Evolutionary conservation across 1,140 invertebrate genomes (phyloP).

Genomic region (Plodia interpunctella): DNA sequence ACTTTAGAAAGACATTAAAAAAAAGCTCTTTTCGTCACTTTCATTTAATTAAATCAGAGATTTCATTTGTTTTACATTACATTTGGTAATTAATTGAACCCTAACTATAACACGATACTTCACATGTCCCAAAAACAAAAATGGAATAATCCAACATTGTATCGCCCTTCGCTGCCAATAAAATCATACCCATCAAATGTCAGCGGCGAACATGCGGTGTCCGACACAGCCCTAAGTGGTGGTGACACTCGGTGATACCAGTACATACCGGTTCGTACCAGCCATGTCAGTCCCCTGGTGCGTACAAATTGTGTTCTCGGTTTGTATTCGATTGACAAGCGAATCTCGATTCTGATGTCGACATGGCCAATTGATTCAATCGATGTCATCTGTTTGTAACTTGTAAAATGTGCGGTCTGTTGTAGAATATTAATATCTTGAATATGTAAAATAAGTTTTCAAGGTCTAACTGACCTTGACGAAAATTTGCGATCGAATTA

Average conservation of each 20-base stretch:
- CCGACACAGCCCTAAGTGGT: slow-evolving; percentile 28
- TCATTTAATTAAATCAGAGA: too few relatives aligned
- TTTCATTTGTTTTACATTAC: too few relatives aligned
- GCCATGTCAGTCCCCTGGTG: slow-evolving; percentile 32
- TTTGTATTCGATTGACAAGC: slow-evolving; percentile 39
- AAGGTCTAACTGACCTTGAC: background rate
- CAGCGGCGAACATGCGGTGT: background rate
- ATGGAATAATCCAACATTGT: background rate
- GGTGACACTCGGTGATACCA: slow-evolving; percentile 44
- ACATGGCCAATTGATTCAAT: slow-evolving; percentile 8
- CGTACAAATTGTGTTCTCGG: slow-evolving; percentile 45
- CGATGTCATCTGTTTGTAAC: slow-evolving; percentile 12
- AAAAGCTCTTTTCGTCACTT: too few relatives aligned
- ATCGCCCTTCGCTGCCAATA: background rate
- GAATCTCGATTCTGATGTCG: slow-evolving; percentile 19
- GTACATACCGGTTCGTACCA: slow-evolving; percentile 17
- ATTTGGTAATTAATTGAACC: too few relatives aligned
- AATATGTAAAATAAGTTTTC: background rate
- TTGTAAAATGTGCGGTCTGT: background rate
- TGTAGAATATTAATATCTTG: background rate
- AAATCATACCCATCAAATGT: background rate
- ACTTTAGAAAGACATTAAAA: too few relatives aligned
- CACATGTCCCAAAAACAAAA: too few relatives aligned
- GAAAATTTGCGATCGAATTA: too few relatives aligned
- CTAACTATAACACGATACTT: too few relatives aligned